phyloP scores from a whole-genome alignment of 2,113 vertebrate species.

The Phasianus colchicus region DNA sequence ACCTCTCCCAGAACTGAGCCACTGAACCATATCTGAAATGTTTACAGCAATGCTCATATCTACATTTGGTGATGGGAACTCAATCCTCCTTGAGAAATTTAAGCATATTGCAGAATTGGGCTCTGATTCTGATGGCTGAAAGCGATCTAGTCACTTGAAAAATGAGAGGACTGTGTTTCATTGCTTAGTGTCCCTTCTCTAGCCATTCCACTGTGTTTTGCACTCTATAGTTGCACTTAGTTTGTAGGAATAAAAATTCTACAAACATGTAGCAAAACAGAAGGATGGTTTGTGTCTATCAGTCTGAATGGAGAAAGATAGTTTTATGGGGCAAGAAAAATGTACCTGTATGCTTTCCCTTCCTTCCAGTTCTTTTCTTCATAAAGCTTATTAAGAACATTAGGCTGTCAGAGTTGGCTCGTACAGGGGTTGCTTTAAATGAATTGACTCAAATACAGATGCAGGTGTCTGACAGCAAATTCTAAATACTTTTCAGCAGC shows the following conservation, averaged over 20 bases:
- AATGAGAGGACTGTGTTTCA: neutral
- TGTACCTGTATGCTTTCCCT: neutral
- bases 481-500: neutral
- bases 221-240: neutral
- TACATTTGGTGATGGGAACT: neutral
- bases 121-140: neutral
- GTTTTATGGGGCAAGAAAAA: neutral
- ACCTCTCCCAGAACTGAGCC: neutral
- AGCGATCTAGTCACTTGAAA: neutral
- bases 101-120: neutral
- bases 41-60: neutral
- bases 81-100: neutral
- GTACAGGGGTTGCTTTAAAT: constrained; percentile 13
- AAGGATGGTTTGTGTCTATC: constrained; percentile 4
- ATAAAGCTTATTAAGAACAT: constrained; percentile 5
- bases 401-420: neutral
- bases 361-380: neutral
- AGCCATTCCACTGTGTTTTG: too few species aligned
- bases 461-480: neutral
- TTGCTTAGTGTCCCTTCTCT: neutral
- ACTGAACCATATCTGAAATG: neutral
- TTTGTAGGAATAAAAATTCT: too few species aligned
- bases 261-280: neutral
- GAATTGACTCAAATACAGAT: neutral
- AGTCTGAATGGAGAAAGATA: neutral